These are phyloP conservation scores for Platerodrilus igneus DNA, from an alignment of 2,888 invertebrate species.

Conservation along the genomic window DNA sequence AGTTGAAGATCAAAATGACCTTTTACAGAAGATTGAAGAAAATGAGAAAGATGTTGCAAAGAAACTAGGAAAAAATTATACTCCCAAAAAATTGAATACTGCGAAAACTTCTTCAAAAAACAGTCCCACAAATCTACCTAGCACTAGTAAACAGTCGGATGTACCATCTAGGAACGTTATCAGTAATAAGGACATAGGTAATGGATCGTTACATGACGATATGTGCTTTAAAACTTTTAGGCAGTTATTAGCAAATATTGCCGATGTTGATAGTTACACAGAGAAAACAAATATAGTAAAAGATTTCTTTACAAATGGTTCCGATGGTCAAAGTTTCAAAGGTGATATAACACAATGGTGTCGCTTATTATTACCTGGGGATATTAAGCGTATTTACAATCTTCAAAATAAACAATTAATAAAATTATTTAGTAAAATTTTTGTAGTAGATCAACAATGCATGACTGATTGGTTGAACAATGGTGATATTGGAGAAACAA, in stretches of 20 bases:
- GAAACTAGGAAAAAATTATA: slow-evolving; percentile 52
- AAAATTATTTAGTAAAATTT: slow-evolving; percentile 81
- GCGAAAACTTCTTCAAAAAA: too few species aligned
- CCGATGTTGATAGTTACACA: slow-evolving; percentile 72
- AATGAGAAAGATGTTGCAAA: slow-evolving; percentile 54
- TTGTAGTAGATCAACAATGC: slow-evolving; percentile 65
- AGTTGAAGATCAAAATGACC: slow-evolving; percentile 61
- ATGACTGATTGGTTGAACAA: slow-evolving; percentile 85
- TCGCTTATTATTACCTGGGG: slow-evolving; percentile 76
- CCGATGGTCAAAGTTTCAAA: slow-evolving; percentile 60
- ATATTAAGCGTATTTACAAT: slow-evolving; percentile 82
- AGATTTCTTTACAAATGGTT: slow-evolving; percentile 60
- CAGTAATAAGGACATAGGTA: too few species aligned
- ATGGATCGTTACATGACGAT: slow-evolving; percentile 60
- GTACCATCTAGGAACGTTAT: too few species aligned
- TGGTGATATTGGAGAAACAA: slow-evolving; percentile 87
- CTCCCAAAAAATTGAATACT: slow-evolving; percentile 43
- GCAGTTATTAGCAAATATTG: slow-evolving; percentile 70
- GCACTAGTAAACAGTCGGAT: too few species aligned
- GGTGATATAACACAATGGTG: slow-evolving; percentile 79
- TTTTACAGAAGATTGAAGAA: slow-evolving; percentile 61
- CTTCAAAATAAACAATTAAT: slow-evolving; percentile 87
- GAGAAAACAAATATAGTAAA: slow-evolving; percentile 74
- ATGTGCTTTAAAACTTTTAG: slow-evolving; percentile 73
- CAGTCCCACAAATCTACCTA: too few species aligned